Conservation (phyloP, 2,113 vertebrate species). For the Hemiscyllium ocellatum region DNA sequence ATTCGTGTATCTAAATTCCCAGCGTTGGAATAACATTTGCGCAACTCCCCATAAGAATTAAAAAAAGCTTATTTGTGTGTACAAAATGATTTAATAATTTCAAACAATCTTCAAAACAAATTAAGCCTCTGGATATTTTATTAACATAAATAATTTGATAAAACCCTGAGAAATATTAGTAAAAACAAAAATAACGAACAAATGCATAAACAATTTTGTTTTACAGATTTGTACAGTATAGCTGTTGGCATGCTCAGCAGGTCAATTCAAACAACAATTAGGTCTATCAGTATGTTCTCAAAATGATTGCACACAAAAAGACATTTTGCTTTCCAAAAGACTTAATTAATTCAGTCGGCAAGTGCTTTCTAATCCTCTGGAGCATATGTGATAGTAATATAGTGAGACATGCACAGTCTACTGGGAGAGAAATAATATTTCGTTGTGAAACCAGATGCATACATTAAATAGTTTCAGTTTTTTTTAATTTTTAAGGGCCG, state of each 20-base stretch:
- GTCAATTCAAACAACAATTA: not conserved
- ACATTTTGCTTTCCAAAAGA: not conserved
- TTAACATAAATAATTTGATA: conserved; percentile 35
- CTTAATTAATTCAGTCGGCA: conserved; percentile 20
- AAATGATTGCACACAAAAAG: not conserved
- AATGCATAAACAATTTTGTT: not conserved
- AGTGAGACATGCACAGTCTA: conserved; percentile 23
- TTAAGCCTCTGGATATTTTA: conserved; percentile 33
- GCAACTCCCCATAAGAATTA: not conserved
- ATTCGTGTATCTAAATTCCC: not conserved
- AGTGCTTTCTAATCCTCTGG: conserved; percentile 23
- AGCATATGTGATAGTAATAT: not conserved
- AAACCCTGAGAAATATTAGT: conserved; percentile 38
- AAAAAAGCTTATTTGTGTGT: not conserved
- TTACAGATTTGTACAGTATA: conserved; percentile 33
- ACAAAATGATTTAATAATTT: conserved; percentile 21
- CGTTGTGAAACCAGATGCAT: not conserved
- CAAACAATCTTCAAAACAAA: conserved; percentile 21
- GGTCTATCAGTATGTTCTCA: not conserved
- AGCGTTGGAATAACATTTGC: not conserved
- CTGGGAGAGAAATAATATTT: conserved; percentile 7
- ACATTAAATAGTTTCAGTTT: not conserved
- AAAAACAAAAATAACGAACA: conserved; percentile 26
- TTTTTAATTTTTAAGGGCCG: not conserved
- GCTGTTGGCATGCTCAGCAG: conserved; percentile 18